Conservation (phyloP, 2,113 vertebrate genomes). For the Cathartes aura region DNA sequence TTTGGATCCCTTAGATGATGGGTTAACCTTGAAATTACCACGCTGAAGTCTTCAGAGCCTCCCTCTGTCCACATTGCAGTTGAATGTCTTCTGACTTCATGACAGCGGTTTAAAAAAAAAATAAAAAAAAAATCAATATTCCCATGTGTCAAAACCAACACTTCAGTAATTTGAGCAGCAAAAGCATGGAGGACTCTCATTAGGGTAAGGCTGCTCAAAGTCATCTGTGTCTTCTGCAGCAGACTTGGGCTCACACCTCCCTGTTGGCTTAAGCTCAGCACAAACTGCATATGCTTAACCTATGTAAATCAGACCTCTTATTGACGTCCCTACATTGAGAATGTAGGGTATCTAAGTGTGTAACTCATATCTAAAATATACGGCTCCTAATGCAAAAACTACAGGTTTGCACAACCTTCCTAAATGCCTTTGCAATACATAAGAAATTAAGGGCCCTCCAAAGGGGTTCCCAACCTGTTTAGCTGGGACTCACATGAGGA, state of each 20-base stretch:
- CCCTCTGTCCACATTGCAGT: not conserved
- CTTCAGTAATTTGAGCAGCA: not conserved
- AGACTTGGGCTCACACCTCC: not conserved
- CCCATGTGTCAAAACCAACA: not conserved
- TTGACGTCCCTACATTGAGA: rapidly evolving
- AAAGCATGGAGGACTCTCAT: not conserved
- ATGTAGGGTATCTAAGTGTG: not conserved
- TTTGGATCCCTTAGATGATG: not conserved
- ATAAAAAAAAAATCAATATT: not conserved
- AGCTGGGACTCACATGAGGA: not conserved
- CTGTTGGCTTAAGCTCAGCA: not conserved
- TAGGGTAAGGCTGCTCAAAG: not conserved
- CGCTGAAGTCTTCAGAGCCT: not conserved
- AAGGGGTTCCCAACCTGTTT: not conserved
- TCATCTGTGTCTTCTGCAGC: not conserved
- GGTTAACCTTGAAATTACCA: not conserved
- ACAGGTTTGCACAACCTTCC: not conserved
- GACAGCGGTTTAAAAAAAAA: not conserved
- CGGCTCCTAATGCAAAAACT: not conserved
- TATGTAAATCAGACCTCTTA: not conserved
- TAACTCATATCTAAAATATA: not conserved
- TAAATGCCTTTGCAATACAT: not conserved
- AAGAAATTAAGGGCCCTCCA: not conserved
- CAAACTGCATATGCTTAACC: not conserved
- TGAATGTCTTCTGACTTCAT: not conserved